phyloP scores from a whole-genome alignment of 2,113 vertebrate species.

The Malurus alboscapulatus region DNA sequence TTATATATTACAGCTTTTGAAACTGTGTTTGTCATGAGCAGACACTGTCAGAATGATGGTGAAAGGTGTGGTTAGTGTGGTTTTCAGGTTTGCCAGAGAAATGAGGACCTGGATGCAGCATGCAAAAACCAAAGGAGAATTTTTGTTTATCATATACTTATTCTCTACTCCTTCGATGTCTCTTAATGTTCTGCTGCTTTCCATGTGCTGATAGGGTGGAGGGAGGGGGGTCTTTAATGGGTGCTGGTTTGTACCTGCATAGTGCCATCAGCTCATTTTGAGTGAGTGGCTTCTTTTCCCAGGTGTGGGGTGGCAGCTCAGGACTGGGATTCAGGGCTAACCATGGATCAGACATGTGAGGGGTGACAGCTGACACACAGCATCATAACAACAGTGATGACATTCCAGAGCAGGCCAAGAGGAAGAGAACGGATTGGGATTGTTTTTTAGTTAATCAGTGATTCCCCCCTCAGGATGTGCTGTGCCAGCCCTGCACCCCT shows the following conservation, averaged over 20 bases:
- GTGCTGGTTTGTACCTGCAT: rapidly evolving
- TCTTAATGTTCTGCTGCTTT: neutral
- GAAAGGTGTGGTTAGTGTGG: neutral
- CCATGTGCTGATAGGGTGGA: neutral
- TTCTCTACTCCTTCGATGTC: neutral
- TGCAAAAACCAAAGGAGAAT: neutral
- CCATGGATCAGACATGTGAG: neutral
- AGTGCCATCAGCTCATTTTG: neutral
- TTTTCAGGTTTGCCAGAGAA: neutral
- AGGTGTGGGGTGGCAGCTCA: neutral
- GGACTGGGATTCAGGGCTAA: neutral
- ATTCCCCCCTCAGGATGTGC: neutral
- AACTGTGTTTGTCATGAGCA: neutral
- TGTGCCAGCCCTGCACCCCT: neutral
- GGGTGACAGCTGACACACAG: neutral
- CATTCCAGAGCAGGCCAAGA: neutral
- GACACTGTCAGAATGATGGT: neutral
- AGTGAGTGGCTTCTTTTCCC: neutral
- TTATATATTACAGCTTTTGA: neutral
- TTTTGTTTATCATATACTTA: neutral
- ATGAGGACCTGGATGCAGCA: neutral
- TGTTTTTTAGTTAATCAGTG: neutral
- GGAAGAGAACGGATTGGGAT: neutral
- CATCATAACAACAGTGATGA: neutral
- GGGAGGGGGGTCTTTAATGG: neutral